phyloP scores from a whole-genome alignment of 2,113 vertebrate species.

The Rhinolophus sinicus region DNA sequence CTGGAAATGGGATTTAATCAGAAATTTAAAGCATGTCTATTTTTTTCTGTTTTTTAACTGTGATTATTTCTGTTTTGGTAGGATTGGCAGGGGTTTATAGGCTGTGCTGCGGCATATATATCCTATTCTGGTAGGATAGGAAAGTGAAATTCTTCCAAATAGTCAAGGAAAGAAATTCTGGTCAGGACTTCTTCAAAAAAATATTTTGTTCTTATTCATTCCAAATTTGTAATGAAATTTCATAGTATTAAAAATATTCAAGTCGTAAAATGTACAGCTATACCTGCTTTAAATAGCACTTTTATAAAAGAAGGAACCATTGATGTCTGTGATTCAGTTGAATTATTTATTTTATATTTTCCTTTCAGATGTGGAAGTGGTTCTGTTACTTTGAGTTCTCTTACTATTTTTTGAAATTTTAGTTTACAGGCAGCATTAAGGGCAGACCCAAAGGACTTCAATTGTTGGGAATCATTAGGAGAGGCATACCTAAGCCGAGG shows the following conservation, averaged over 20 bases:
- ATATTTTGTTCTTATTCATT: background rate
- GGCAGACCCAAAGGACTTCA: constrained; percentile 95
- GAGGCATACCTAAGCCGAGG: constrained; percentile 96
- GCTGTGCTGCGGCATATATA: background rate
- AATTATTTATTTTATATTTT: constrained; percentile 33
- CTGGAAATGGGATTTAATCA: constrained; percentile 18
- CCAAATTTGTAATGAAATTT: constrained; percentile 27
- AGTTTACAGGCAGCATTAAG: constrained; percentile 97
- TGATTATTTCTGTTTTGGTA: background rate
- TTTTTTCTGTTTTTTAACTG: background rate
- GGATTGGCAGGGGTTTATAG: background rate
- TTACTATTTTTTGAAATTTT: constrained; percentile 62
- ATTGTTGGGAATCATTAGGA: constrained; percentile 97
- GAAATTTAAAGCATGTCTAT: background rate
- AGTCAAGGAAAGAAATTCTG: constrained; percentile 41
- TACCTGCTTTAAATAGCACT: constrained; percentile 7
- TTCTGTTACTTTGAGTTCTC: background rate
- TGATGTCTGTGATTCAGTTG: background rate
- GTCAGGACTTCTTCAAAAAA: background rate
- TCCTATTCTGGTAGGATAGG: background rate
- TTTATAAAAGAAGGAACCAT: constrained; percentile 3
- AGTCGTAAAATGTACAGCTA: background rate
- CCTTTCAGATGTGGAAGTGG: constrained; percentile 13
- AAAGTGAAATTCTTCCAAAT: background rate
- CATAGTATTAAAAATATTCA: constrained; percentile 33